phyloP scores from a whole-genome alignment of 2,888 invertebrate genomes.

The Sialis lutaria region DNA sequence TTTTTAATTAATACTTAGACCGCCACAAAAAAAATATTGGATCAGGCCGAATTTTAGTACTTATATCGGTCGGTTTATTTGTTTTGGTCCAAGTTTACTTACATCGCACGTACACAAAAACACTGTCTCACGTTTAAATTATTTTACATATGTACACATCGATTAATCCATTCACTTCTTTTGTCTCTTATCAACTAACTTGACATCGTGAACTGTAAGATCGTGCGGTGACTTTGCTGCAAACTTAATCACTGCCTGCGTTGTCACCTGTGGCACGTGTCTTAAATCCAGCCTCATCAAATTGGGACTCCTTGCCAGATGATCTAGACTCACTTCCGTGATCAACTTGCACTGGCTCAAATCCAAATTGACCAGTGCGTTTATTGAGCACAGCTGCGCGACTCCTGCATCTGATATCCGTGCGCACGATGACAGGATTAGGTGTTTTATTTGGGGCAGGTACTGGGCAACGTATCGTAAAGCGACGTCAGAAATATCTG shows the following conservation, averaged over 20 bases:
- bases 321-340: slow-evolving; percentile 68
- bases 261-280: slow-evolving; percentile 63
- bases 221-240: slow-evolving; percentile 66
- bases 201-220: slow-evolving; percentile 62
- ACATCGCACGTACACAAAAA: too few species aligned
- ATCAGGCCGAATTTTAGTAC: too few species aligned
- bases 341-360: slow-evolving; percentile 67
- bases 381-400: slow-evolving; percentile 66
- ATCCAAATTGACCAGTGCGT: slow-evolving; percentile 54
- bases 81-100: too few species aligned
- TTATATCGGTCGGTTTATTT: too few species aligned
- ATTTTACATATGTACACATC: too few species aligned
- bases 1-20: too few species aligned
- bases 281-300: slow-evolving; percentile 57
- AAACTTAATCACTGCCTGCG: slow-evolving; percentile 68
- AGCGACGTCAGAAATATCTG: slow-evolving; percentile 80
- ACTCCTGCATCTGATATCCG: slow-evolving; percentile 81
- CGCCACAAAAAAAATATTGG: too few species aligned
- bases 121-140: too few species aligned
- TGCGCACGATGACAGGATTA: slow-evolving; percentile 75
- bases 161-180: slow-evolving; percentile 1
- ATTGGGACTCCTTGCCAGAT: slow-evolving; percentile 57
- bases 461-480: slow-evolving; percentile 61
- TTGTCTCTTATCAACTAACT: slow-evolving; percentile 44
- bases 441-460: slow-evolving; percentile 49